Conservation (phyloP, 1,140 invertebrate species). For the Drosophila nebulosa region DNA sequence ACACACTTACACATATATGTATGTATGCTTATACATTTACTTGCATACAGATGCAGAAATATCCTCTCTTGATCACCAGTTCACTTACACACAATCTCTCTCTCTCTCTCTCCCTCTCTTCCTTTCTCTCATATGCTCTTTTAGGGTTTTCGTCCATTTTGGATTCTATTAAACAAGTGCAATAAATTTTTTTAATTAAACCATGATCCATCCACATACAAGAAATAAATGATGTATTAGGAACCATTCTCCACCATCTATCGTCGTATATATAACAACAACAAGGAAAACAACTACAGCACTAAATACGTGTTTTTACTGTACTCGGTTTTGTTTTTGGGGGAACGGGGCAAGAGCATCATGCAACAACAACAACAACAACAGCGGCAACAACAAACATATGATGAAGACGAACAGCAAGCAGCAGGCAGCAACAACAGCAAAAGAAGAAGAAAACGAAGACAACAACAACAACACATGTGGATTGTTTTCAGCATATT, state of each 20-base stretch:
- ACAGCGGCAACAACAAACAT: background rate
- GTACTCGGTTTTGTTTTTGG: constrained; percentile 29
- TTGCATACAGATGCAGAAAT: background rate
- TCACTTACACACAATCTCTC: background rate
- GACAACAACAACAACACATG: constrained; percentile 26
- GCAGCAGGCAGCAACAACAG: constrained; percentile 10
- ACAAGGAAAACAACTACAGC: constrained; percentile 9
- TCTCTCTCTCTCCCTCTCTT: background rate
- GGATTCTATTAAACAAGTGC: constrained; percentile 53
- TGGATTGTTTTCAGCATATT: constrained; percentile 56
- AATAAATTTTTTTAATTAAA: constrained; percentile 53
- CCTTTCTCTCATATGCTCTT: background rate
- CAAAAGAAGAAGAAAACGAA: constrained; percentile 1
- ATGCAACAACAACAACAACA: constrained; percentile 30
- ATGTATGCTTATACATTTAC: background rate
- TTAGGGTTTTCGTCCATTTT: constrained; percentile 7
- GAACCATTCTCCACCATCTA: constrained; percentile 4
- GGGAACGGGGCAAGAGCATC: constrained; percentile 38
- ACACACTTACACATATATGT: constrained; percentile 4
- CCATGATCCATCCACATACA: constrained; percentile 34
- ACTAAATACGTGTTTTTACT: constrained; percentile 41
- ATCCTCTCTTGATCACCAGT: background rate
- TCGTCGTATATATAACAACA: constrained; percentile 32
- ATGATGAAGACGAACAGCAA: background rate
- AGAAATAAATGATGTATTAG: constrained; percentile 1